These are phyloP conservation scores for Anhinga rufa DNA, from an alignment of 2,113 vertebrate species.

Conservation along the genomic window DNA sequence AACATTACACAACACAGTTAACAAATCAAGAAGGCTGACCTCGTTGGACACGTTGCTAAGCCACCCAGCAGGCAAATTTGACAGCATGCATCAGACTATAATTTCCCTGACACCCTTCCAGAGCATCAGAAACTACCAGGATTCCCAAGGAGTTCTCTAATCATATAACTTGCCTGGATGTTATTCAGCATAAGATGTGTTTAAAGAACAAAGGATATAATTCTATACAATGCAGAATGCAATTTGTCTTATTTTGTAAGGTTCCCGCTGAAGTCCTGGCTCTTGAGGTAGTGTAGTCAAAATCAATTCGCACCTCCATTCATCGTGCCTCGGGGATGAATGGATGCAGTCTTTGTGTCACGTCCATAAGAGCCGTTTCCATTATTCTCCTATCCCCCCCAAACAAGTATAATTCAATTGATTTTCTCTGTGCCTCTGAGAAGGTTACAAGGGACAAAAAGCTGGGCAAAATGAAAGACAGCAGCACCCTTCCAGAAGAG, in stretches of 20 bases:
- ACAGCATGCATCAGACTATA: neutral
- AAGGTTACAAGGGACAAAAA: constrained; percentile 27
- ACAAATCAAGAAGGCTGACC: neutral
- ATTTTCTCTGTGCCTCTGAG: neutral
- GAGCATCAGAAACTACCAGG: neutral
- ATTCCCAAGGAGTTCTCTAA: constrained; percentile 1
- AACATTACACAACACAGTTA: neutral
- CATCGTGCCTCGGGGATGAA: constrained; percentile 50
- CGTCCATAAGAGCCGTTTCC: neutral
- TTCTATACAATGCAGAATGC: neutral
- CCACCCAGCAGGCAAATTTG: neutral
- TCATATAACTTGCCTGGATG: neutral
- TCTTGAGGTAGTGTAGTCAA: constrained; percentile 46
- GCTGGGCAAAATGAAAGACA: neutral
- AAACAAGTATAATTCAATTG: constrained; percentile 11
- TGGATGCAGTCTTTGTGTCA: constrained; percentile 5
- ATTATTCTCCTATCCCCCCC: constrained; percentile 38
- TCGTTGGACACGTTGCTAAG: neutral
- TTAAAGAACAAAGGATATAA: constrained; percentile 62
- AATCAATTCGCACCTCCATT: constrained; percentile 62
- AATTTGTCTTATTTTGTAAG: constrained; percentile 70
- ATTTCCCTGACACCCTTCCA: neutral
- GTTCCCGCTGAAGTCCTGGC: constrained; percentile 14
- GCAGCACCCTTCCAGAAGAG: neutral
- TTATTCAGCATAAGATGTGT: constrained; percentile 49